phyloP scores from a whole-genome alignment of 2,797 vertebrate genomes.

The Otolemur crassicaudatus region DNA sequence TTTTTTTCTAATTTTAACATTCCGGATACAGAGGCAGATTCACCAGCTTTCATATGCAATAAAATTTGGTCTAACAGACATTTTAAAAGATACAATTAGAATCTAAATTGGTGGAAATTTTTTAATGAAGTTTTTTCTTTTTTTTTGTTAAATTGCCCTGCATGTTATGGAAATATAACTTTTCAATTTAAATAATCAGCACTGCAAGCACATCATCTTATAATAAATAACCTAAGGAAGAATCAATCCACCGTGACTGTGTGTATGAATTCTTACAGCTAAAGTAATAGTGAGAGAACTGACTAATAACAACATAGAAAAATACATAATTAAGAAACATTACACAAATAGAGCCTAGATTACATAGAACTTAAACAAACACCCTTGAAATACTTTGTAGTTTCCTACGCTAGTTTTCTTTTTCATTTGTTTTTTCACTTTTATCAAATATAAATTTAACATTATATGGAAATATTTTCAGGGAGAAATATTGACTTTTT shows the following conservation, averaged over 20 bases:
- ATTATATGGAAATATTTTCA: constrained; percentile 8
- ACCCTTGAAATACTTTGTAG: neutral
- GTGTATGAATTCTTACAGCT: constrained; percentile 48
- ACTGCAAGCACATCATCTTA: constrained; percentile 67
- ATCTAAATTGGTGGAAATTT: neutral
- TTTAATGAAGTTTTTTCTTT: neutral
- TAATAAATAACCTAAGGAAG: constrained; percentile 51
- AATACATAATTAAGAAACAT: constrained; percentile 64
- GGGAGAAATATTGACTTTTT: neutral
- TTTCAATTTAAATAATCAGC: constrained; percentile 63
- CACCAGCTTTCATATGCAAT: neutral
- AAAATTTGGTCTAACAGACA: neutral
- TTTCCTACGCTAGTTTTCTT: neutral
- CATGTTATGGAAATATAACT: constrained; percentile 32
- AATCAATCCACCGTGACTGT: constrained; percentile 36
- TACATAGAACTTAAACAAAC: constrained; percentile 66
- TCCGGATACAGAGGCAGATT: constrained; percentile 17
- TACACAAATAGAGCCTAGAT: constrained; percentile 59
- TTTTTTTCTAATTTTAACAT: constrained; percentile 52
- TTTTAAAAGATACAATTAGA: neutral
- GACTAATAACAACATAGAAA: constrained; percentile 62
- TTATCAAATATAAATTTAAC: neutral
- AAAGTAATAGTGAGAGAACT: constrained; percentile 62
- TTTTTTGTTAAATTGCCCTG: constrained; percentile 30
- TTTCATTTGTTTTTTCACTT: constrained; percentile 7